Evolutionary conservation across 2,888 invertebrate species (phyloP).

Genomic region (Erpobdella octoculata): DNA sequence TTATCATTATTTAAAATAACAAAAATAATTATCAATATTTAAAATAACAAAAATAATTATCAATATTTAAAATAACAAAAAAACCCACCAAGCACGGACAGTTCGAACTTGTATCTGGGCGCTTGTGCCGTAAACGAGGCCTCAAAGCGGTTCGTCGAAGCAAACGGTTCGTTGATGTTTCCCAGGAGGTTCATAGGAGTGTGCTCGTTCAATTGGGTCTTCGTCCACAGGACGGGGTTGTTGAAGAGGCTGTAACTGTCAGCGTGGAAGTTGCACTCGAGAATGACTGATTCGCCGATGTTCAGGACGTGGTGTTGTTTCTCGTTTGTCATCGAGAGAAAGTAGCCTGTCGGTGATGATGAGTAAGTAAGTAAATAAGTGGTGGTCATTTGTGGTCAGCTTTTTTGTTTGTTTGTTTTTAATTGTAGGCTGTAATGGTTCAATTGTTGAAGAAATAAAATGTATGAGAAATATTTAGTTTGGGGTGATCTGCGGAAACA

Average conservation of each 20-base stretch:
- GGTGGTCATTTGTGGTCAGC: no score
- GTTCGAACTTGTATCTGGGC: conserved; percentile 28
- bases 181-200: conserved; percentile 33
- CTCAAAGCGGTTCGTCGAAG: conserved; percentile 30
- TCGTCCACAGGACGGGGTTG: conserved; percentile 34
- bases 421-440: no score
- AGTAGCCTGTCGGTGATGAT: conserved; percentile 23
- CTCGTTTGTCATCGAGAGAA: conserved; percentile 28
- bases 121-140: conserved; percentile 28
- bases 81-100: conserved; percentile 20
- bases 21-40: no score
- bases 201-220: conserved; percentile 33
- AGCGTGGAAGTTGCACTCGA: conserved; percentile 30
- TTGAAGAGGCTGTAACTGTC: conserved; percentile 31
- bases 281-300: conserved; percentile 23
- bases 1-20: no score
- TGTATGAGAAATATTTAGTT: no score
- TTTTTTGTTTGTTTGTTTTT: no score
- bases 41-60: no score
- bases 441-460: no score
- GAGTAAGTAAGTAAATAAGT: no score
- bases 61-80: no score
- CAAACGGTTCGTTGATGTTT: conserved; percentile 35
- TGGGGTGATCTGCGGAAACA: no score
- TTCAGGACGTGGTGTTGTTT: conserved; percentile 26